Evolutionary conservation across 2,888 invertebrate species (phyloP), one percentile per base, ranked within the genome.

Genomic region (Neoascia interrupta): DNA sequence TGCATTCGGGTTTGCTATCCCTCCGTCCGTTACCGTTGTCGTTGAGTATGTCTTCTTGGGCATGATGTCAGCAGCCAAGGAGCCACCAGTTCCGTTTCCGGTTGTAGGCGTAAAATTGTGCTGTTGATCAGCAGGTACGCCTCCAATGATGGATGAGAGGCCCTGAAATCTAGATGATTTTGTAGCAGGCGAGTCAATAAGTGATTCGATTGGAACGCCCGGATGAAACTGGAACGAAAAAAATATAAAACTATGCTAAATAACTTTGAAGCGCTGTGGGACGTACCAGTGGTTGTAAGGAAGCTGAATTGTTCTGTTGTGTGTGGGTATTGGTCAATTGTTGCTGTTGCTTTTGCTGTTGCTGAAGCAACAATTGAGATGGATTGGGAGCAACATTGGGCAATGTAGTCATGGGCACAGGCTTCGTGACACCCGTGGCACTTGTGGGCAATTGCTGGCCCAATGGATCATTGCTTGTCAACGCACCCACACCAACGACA

Each of bases 291-390:
- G 82, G 82, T 45, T 85, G 85, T 31, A 86, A 79, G 16, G 86
- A 85, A 6, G 85, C 84, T 1, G 84, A 85, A 64, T 84, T 86
- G 36, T 85, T 85, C 60, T 85, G 86, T 63, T 84, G 72, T 11
- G 54, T 60, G 18, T 72, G 84, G 11, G 80, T 28, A 3, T 79
- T 79, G 19, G 49, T 41, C n/a, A 61, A 45, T 16, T 81, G 74
- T 16, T 75, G 81, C 15, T 72, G 51, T 16, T 80, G 74, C 11
- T 81, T 73, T 4, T 69, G 39, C 19, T 84, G 81, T 11, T 51
- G 66, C 54, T 83, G 84, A 6, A 76, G 58, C 10, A 81, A 36
- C 18, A 76, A 74, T 11, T 81, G 34, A 6, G 56, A 19, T n/a
- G 58, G 34, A 34, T 56, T 68, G 15, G 51, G 34, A 5, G 53